Conservation (phyloP, 92 coral and sea anemone species). For the Heliopora coerulea region DNA sequence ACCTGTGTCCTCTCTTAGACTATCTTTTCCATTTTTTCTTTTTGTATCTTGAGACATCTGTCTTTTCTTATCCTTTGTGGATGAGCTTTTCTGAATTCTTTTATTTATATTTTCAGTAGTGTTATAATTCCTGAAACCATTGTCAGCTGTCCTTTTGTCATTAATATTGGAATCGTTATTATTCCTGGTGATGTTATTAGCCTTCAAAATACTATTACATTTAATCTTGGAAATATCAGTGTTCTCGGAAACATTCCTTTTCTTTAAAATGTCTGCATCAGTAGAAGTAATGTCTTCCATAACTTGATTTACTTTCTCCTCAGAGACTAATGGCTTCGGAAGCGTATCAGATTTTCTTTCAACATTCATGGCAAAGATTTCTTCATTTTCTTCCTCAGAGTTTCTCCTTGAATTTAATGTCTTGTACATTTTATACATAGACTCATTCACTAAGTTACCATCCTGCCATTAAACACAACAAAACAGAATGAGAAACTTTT, state of each 20-base stretch:
- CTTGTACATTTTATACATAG: constrained; percentile 84
- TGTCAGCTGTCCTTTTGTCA: background rate
- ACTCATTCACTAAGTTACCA: constrained; percentile 79
- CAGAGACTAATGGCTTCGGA: background rate
- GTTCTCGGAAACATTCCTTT: background rate
- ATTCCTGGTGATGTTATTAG: background rate
- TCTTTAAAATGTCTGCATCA: background rate
- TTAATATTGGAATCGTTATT: background rate
- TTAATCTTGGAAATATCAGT: background rate
- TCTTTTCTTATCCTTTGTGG: background rate
- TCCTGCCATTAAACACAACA: constrained; percentile 48
- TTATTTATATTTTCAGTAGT: background rate
- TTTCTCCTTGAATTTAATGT: constrained; percentile 50
- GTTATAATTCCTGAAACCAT: background rate
- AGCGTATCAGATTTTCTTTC: background rate
- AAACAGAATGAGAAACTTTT: background rate
- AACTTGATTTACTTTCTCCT: background rate
- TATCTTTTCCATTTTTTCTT: background rate
- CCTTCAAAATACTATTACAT: background rate
- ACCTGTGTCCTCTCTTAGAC: background rate
- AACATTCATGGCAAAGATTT: background rate
- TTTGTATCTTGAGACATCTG: constrained; percentile 4
- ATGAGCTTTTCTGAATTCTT: background rate
- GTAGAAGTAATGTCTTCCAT: background rate
- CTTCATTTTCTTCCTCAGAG: constrained; percentile 43